Evolutionary conservation across 1,140 invertebrate species (phyloP), one percentile per base, ranked within the genome.

Genomic region (Gonatopus flavifemur): DNA sequence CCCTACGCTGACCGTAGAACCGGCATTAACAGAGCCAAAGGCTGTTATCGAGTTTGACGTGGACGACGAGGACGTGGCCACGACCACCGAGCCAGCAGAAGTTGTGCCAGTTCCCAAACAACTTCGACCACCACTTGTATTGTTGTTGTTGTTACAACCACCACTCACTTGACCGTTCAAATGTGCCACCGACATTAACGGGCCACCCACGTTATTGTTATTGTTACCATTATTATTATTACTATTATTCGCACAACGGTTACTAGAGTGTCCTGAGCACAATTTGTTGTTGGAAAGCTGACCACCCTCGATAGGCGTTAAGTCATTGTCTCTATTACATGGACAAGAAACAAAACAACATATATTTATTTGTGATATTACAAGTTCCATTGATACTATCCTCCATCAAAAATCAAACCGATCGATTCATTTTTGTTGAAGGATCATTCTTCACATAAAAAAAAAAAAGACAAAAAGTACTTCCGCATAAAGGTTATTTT

Each of bases 241-340:
- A 75, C 64, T 75, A 72, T 72, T 75, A 68, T 72, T 76, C 52
- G 65, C 66, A 71, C 70, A 74, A 70, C 67, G 67, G 59, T 72
- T 74, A 72, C 78, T 81, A 64, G 79, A 78, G 69, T 78, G 73
- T 72, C 73, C 74, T 46, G 73, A 70, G 72, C 73, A 76, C 67
- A 75, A 57, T 70, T 77, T 78, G 68, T 61, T 77, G 75, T 76
- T 78, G 74, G 70, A 74, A 66, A 76, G 71, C 67, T 78, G 76
- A 70, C 68, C 69, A 75, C 76, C 73, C 66, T 82, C 80, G 70
- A 78, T 74, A 66, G 78, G 71, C 62, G 76, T 80, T 71, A 81
- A 76, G 49, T 81, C 76, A 73, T 70, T 77, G 62, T 77, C 75
- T 67, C 75, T 77, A 66, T 56, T n/a, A n/a, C 46, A 49, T 66